Percentiles rank a stretch among this genome's conserved stretches.
Conservation (phyloP, 2,888 invertebrate species). For the Drosophila macrospina region DNA sequence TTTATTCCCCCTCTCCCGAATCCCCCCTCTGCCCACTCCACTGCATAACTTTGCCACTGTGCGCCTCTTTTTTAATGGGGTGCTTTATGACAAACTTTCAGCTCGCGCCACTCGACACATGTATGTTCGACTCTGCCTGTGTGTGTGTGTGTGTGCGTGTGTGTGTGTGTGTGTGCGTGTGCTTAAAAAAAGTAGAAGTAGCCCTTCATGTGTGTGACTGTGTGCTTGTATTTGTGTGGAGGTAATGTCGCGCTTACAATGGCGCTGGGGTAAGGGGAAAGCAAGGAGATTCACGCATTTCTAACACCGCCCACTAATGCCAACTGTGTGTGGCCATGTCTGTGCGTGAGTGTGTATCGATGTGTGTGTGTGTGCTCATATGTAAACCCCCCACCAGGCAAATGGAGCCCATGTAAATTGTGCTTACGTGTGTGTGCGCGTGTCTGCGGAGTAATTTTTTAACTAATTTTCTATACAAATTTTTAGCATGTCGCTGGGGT, state of each 20-base stretch:
- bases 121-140: conserved; percentile 19
- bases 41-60: conserved; percentile 27
- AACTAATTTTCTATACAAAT: conserved; percentile 85
- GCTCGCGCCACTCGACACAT: conserved; percentile 71
- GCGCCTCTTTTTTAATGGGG: conserved; percentile 80
- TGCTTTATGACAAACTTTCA: conserved; percentile 83
- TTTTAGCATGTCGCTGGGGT: conserved; percentile 78
- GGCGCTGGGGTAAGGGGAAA: conserved; percentile 1
- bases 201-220: conserved; percentile 20
- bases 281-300: conserved; percentile 65
- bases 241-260: conserved; percentile 39
- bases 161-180: conserved; percentile 30
- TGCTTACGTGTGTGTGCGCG: conserved; percentile 51
- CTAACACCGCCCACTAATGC: conserved; percentile 85
- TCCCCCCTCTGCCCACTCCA: not conserved
- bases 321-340: conserved; percentile 53
- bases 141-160: conserved; percentile 11
- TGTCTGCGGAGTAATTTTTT: conserved; percentile 83
- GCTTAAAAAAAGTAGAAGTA: conserved; percentile 55
- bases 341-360: conserved; percentile 32
- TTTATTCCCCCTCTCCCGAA: not conserved
- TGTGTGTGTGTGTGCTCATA: conserved; percentile 44
- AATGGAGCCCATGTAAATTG: conserved; percentile 41
- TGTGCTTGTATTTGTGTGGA: conserved; percentile 35
- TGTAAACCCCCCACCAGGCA: conserved; percentile 28